A percentile compares a stretch with the other conserved stretches of the same genome.
Conservation (phyloP, 1,140 invertebrate species). For the Proctacanthus coquilletti region DNA sequence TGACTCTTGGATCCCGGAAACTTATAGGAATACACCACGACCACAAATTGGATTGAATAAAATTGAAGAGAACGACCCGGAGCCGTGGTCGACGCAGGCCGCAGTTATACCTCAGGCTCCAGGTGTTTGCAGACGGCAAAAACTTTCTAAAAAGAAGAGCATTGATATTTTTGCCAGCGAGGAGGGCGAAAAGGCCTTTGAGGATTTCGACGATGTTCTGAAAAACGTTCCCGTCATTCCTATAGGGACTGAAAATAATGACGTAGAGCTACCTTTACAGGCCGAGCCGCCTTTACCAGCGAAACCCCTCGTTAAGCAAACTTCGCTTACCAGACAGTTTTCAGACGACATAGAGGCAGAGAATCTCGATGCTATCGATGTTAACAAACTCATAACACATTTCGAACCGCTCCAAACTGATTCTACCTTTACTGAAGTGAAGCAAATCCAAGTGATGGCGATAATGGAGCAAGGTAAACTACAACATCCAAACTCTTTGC, state of each 20-base stretch:
- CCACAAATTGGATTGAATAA: conserved; percentile 1
- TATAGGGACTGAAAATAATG: background rate
- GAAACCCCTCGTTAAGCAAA: no score
- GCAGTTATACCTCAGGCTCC: background rate
- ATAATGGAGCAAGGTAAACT: no score
- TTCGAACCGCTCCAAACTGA: no score
- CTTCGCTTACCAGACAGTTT: no score
- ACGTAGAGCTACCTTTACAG: no score
- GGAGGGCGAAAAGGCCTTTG: conserved; percentile 13
- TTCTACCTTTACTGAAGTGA: no score
- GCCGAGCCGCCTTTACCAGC: no score
- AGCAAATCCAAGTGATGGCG: no score
- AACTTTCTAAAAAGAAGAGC: conserved; percentile 22
- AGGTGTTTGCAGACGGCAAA: conserved; percentile 9
- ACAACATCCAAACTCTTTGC: no score
- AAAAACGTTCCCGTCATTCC: conserved; percentile 19
- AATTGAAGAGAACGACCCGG: conserved; percentile 6
- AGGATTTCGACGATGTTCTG: conserved; percentile 25
- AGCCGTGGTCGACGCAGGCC: conserved; percentile 8
- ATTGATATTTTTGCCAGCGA: conserved; percentile 23
- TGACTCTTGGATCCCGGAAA: conserved; percentile 9
- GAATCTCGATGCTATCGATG: no score
- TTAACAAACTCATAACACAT: no score
- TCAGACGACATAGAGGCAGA: no score
- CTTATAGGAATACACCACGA: background rate